Evolutionary conservation across 92 coral and sea anemone species (phyloP).

Genomic region (Zoanthus sansibaricus): DNA sequence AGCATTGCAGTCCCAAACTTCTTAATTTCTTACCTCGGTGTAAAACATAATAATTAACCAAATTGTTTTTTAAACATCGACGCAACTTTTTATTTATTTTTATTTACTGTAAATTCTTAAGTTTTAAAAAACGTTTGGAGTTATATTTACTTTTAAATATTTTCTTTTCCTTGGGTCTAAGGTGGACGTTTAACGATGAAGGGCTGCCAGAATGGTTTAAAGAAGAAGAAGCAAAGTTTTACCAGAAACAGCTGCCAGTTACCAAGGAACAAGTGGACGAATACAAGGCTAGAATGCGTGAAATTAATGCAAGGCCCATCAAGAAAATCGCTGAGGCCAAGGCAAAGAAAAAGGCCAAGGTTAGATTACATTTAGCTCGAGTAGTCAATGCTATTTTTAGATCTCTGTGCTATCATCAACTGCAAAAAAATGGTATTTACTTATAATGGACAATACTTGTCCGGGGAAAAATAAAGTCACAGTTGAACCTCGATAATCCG

Average conservation of each 20-base stretch:
- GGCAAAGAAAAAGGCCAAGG: constrained; percentile 96
- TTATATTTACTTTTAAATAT: neutral
- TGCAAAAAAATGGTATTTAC: no score
- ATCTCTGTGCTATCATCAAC: no score
- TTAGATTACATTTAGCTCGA: constrained; percentile 4
- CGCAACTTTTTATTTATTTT: no score
- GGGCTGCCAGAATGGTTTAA: constrained; percentile 89
- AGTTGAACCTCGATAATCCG: no score
- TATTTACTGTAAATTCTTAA: no score
- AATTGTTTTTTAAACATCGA: no score
- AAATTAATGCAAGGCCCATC: constrained; percentile 91
- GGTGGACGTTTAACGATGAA: constrained; percentile 96
- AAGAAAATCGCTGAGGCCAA: constrained; percentile 98
- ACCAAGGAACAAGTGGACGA: constrained; percentile 86
- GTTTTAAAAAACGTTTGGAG: no score
- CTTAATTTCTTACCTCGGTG: no score
- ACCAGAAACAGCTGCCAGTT: constrained; percentile 84
- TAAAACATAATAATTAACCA: no score
- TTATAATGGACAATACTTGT: no score
- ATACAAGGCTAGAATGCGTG: constrained; percentile 85
- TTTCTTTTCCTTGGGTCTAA: neutral
- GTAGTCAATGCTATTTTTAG: neutral
- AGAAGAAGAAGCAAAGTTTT: constrained; percentile 81
- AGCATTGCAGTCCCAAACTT: no score
- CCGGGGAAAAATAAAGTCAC: no score